These are phyloP conservation scores for Aquatica leii DNA, from an alignment of 2,888 invertebrate genomes.

Conservation along the genomic window DNA sequence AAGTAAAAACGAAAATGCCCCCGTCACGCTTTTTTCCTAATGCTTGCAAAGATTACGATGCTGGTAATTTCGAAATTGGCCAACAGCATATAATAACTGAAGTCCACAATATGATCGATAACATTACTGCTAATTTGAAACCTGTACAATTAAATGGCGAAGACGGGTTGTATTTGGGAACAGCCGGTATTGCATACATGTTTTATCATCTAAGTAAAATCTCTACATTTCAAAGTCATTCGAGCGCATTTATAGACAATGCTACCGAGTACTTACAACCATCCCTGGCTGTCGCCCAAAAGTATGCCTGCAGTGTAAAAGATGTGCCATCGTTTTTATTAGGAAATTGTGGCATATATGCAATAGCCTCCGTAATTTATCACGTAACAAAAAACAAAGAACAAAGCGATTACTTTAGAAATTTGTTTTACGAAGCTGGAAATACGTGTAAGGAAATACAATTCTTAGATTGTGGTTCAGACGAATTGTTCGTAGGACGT, in stretches of 20 bases:
- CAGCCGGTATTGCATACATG: constrained; percentile 79
- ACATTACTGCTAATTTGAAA: constrained; percentile 53
- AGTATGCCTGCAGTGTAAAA: constrained; percentile 60
- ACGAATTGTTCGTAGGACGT: constrained; percentile 86
- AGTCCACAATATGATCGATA: constrained; percentile 42
- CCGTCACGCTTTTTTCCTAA: constrained; percentile 23
- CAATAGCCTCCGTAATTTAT: constrained; percentile 72
- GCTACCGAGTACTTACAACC: constrained; percentile 70
- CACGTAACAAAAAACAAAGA: constrained; percentile 62
- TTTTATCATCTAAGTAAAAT: constrained; percentile 73
- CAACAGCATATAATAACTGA: constrained; percentile 17
- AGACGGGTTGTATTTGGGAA: constrained; percentile 75
- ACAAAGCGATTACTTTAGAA: constrained; percentile 51
- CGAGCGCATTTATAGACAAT: constrained; percentile 64
- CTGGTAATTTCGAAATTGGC: constrained; percentile 1
- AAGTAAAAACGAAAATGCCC: constrained; percentile 8
- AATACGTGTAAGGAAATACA: constrained; percentile 62
- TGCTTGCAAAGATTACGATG: constrained; percentile 11
- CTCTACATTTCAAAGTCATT: constrained; percentile 61
- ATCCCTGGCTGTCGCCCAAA: constrained; percentile 65
- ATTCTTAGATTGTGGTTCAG: constrained; percentile 74
- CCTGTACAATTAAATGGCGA: constrained; percentile 57
- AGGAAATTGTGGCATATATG: constrained; percentile 82
- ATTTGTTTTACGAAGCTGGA: constrained; percentile 60
- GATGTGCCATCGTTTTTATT: constrained; percentile 77